phyloP scores from a whole-genome alignment of 2,113 vertebrate species.

The Salvelinus sp. region DNA sequence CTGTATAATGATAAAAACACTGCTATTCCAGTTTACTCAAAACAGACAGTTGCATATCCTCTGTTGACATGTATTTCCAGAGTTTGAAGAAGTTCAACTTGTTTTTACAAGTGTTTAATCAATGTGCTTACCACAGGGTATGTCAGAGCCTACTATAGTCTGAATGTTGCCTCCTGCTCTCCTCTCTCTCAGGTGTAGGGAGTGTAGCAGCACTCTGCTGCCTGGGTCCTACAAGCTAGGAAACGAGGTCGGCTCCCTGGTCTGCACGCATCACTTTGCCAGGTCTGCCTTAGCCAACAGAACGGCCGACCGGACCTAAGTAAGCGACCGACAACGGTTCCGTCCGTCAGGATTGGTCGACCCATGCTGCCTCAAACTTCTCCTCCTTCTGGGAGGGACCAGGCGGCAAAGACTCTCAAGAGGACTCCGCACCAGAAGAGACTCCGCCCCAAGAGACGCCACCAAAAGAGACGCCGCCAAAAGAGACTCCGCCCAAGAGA shows the following conservation, averaged over 20 bases:
- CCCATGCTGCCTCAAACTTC: constrained; percentile 16
- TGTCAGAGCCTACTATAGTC: background rate
- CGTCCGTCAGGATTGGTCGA: constrained; percentile 38
- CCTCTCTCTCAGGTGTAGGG: constrained; percentile 80
- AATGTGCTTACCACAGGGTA: background rate
- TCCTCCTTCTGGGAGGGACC: constrained; percentile 20
- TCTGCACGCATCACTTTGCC: constrained; percentile 83
- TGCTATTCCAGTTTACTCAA: too few relatives aligned
- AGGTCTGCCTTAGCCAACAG: constrained; percentile 52
- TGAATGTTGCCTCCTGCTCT: background rate
- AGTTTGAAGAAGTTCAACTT: too few relatives aligned
- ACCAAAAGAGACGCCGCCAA: constrained; percentile 19
- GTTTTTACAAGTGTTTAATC: background rate
- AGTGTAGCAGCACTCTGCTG: constrained; percentile 89
- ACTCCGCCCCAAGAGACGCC: constrained; percentile 16
- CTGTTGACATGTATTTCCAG: too few relatives aligned
- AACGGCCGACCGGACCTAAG: constrained; percentile 62
- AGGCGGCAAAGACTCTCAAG: constrained; percentile 21
- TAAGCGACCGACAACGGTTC: constrained; percentile 38
- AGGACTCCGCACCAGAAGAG: constrained; percentile 1
- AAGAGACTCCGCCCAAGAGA: background rate
- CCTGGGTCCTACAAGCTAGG: constrained; percentile 86
- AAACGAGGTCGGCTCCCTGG: constrained; percentile 78
- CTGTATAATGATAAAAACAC: too few relatives aligned
- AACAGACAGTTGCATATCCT: too few relatives aligned